A percentile compares a stretch with the other conserved stretches of the same genome.
phyloP scores from a whole-genome alignment of 2,797 vertebrate genomes.

The Galagoides demidoff region DNA sequence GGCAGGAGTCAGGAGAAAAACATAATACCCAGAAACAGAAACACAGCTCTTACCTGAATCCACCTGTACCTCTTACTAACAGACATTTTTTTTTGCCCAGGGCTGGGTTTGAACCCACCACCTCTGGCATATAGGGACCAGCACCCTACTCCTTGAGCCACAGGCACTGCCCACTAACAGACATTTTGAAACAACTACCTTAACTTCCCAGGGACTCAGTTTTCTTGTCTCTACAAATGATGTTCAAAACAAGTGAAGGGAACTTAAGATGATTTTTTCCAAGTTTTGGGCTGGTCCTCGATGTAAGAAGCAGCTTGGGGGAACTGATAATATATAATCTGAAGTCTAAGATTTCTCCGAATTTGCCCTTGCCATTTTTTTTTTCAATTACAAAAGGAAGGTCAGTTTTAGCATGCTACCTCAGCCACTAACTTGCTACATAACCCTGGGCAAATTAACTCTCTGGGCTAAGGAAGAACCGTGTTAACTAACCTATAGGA shows the following conservation, averaged over 20 bases:
- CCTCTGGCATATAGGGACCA: too few relatives aligned
- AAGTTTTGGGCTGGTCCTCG: neutral
- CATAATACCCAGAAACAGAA: neutral
- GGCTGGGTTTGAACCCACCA: too few relatives aligned
- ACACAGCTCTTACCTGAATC: neutral
- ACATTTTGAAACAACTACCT: neutral
- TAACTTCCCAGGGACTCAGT: neutral
- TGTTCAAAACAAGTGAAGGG: neutral
- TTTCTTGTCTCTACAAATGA: conserved; percentile 7
- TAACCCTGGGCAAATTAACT: neutral
- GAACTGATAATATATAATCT: neutral
- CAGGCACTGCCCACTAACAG: too few relatives aligned
- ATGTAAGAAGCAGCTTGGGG: neutral
- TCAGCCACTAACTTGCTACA: neutral
- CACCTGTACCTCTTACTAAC: neutral
- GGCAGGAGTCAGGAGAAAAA: neutral
- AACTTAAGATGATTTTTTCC: neutral
- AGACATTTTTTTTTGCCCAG: neutral
- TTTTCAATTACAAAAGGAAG: conserved; percentile 20
- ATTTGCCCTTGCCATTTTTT: neutral
- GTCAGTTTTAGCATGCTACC: neutral
- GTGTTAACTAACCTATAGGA: neutral
- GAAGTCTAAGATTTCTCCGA: neutral
- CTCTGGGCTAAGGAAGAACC: neutral
- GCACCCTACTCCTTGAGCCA: too few relatives aligned